Conservation (phyloP, 2,113 vertebrate genomes). For the Bubalus kerabau region DNA sequence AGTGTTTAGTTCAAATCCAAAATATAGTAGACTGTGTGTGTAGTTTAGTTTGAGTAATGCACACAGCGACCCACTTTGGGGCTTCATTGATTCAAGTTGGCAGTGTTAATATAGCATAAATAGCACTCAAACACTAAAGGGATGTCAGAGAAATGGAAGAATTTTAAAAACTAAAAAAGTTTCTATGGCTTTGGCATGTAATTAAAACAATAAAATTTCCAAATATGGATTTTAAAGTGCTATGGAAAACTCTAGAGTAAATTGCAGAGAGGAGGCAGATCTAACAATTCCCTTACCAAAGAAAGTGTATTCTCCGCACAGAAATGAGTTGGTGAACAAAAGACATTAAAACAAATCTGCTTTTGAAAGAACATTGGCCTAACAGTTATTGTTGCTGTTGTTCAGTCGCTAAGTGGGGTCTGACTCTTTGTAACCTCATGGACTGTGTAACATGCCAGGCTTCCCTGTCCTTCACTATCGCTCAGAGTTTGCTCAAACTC, state of each 20-base stretch:
- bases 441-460: not conserved
- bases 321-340: conserved; percentile 43
- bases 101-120: not conserved
- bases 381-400: not conserved
- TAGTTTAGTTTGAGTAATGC: not conserved
- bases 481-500: not conserved
- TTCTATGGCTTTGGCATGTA: not conserved
- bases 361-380: conserved; percentile 17
- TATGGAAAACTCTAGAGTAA: not conserved
- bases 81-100: not conserved
- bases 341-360: conserved; percentile 11
- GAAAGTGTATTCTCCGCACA: not conserved
- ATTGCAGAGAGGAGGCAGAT: not conserved
- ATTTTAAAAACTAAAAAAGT: conserved; percentile 32
- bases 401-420: not conserved
- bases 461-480: not conserved
- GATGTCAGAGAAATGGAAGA: not conserved
- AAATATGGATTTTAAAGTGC: conserved; percentile 34
- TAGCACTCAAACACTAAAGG: not conserved
- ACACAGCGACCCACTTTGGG: not conserved
- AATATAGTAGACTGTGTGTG: not conserved
- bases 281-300: not conserved
- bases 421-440: not conserved
- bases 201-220: conserved; percentile 49
- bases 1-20: not conserved